phyloP scores from a whole-genome alignment of 2,113 vertebrate species.

The Setophaga kirtlandii region DNA sequence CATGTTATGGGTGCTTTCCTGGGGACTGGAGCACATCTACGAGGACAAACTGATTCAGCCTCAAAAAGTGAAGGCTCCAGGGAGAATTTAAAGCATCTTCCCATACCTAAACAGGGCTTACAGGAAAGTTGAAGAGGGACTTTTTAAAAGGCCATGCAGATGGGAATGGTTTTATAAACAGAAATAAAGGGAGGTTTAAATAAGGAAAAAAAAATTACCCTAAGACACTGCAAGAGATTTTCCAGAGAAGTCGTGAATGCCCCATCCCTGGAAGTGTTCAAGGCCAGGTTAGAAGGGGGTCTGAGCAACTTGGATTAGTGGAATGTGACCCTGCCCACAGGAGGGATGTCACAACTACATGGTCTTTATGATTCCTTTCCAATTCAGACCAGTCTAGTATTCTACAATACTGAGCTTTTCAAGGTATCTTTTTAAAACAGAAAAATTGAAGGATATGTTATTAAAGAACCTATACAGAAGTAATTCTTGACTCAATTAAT shows the following conservation, averaged over 20 bases:
- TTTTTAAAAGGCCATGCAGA: background rate
- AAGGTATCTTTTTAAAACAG: background rate
- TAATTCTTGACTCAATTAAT: background rate
- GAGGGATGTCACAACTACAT: background rate
- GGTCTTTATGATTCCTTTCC: background rate
- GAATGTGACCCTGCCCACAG: background rate
- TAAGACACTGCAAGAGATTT: background rate
- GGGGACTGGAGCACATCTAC: accelerated
- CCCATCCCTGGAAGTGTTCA: background rate
- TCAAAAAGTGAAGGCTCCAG: background rate
- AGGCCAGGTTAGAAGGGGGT: background rate
- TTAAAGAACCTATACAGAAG: background rate
- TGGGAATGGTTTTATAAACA: background rate
- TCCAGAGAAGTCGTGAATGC: background rate
- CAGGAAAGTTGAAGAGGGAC: background rate
- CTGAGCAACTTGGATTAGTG: background rate
- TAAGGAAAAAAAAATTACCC: background rate
- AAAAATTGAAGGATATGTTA: background rate
- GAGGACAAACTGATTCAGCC: background rate
- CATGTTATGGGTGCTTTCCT: accelerated
- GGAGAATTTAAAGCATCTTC: background rate
- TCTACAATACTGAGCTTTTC: background rate
- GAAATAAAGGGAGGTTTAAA: background rate
- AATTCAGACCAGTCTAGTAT: background rate
- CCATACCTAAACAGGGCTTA: background rate